Evolutionary conservation across 1,140 invertebrate species (phyloP).

Genomic region (Periplaneta americana): DNA sequence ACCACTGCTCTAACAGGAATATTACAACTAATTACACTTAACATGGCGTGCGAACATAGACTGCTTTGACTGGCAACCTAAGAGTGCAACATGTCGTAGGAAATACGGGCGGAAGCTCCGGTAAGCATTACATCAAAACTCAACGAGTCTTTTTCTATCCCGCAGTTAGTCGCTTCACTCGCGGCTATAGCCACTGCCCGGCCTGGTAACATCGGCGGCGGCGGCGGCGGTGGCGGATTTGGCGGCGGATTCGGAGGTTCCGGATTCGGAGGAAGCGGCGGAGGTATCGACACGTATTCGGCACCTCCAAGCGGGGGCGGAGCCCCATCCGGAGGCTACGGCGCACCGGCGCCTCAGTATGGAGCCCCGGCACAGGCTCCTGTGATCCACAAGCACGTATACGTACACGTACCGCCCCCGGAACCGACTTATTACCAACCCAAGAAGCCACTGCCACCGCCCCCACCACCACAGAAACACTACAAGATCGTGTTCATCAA

Average conservation of each 20-base stretch:
- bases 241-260: slow-evolving; percentile 33
- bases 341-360: slow-evolving; percentile 57
- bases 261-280: slow-evolving; percentile 28
- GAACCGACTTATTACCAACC: slow-evolving; percentile 67
- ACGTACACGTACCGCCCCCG: slow-evolving; percentile 79
- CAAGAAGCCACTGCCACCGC: slow-evolving; percentile 35
- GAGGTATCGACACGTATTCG: slow-evolving; percentile 27
- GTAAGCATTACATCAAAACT: too few relatives aligned
- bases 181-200: slow-evolving; percentile 19
- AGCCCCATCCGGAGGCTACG: slow-evolving; percentile 34
- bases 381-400: slow-evolving; percentile 78
- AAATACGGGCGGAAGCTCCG: neutral
- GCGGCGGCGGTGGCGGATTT: slow-evolving; percentile 26
- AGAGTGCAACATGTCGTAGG: too few relatives aligned
- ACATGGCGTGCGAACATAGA: too few relatives aligned
- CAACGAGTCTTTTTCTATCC: neutral
- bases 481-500: slow-evolving; percentile 89
- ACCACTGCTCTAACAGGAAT: too few relatives aligned
- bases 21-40: too few relatives aligned
- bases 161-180: slow-evolving; percentile 12
- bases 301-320: slow-evolving; percentile 27
- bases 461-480: slow-evolving; percentile 73
- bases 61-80: too few relatives aligned
- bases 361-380: slow-evolving; percentile 65
- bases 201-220: slow-evolving; percentile 20